Evolutionary conservation across 2,113 vertebrate genomes (phyloP).

Genomic region (Hippocampus guttulatus): DNA sequence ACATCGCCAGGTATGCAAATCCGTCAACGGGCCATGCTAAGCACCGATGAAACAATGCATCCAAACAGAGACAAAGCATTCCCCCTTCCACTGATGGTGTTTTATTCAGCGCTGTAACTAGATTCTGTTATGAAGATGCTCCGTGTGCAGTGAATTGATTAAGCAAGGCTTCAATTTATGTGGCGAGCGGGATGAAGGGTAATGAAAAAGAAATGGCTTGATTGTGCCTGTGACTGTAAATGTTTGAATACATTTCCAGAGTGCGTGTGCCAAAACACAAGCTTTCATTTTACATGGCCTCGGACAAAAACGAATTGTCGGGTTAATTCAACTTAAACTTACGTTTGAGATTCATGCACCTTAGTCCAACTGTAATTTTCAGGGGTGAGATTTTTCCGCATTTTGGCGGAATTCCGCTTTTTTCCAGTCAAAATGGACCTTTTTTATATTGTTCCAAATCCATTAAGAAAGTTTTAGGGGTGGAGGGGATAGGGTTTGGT

Average conservation of each 20-base stretch:
- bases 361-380: too few relatives aligned
- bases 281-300: background rate
- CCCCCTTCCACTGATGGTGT: conserved; percentile 50
- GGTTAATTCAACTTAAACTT: background rate
- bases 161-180: conserved; percentile 62
- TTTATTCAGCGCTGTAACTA: conserved; percentile 62
- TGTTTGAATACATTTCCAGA: conserved; percentile 39
- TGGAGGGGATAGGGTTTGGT: too few relatives aligned
- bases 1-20: conserved; percentile 98
- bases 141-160: conserved; percentile 63
- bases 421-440: too few relatives aligned
- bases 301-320: background rate
- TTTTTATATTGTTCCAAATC: too few relatives aligned
- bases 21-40: conserved; percentile 34
- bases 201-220: conserved; percentile 60
- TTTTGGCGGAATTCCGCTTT: too few relatives aligned
- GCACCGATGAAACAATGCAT: conserved; percentile 34
- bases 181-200: conserved; percentile 52
- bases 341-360: background rate
- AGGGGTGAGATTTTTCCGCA: too few relatives aligned
- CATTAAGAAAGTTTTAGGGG: too few relatives aligned
- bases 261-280: conserved; percentile 42
- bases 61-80: conserved; percentile 45
- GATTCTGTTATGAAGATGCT: conserved; percentile 47
- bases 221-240: conserved; percentile 48